Evolutionary conservation across 2,797 vertebrate genomes (phyloP).

Genomic region (Leptodactylus fallax): DNA sequence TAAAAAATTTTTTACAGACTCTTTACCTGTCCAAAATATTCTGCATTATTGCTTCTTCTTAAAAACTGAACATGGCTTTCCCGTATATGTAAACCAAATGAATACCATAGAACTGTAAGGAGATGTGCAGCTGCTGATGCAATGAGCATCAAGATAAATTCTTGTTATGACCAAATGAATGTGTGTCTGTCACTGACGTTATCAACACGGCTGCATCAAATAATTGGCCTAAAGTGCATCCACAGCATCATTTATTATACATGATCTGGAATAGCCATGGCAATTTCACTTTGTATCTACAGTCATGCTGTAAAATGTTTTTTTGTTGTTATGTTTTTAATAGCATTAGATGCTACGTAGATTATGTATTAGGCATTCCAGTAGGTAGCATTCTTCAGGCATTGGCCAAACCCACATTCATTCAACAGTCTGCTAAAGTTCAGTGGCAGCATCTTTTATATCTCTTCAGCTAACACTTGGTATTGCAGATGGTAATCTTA

Average conservation of each 20-base stretch:
- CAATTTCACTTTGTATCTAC: conserved; percentile 25
- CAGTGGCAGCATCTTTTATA: too few relatives aligned
- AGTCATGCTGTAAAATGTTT: background rate
- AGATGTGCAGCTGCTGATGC: background rate
- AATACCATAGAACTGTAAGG: background rate
- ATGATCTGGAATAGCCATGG: background rate
- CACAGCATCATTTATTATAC: conserved; percentile 18
- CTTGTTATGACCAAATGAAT: conserved; percentile 2
- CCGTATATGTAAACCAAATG: too few relatives aligned
- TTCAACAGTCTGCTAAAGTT: too few relatives aligned
- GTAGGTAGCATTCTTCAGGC: background rate
- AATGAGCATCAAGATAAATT: too few relatives aligned
- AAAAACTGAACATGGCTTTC: too few relatives aligned
- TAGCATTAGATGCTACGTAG: background rate
- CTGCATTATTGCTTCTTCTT: background rate
- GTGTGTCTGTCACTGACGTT: background rate
- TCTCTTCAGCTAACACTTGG: too few relatives aligned
- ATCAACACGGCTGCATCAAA: background rate
- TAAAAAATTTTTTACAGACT: background rate
- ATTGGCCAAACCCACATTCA: background rate
- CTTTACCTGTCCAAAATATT: background rate
- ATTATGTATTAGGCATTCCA: background rate
- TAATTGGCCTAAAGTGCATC: conserved; percentile 12
- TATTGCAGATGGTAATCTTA: too few relatives aligned
- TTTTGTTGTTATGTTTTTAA: background rate